Conservation (phyloP, 2,113 vertebrate species). For the Labeo rohita region DNA sequence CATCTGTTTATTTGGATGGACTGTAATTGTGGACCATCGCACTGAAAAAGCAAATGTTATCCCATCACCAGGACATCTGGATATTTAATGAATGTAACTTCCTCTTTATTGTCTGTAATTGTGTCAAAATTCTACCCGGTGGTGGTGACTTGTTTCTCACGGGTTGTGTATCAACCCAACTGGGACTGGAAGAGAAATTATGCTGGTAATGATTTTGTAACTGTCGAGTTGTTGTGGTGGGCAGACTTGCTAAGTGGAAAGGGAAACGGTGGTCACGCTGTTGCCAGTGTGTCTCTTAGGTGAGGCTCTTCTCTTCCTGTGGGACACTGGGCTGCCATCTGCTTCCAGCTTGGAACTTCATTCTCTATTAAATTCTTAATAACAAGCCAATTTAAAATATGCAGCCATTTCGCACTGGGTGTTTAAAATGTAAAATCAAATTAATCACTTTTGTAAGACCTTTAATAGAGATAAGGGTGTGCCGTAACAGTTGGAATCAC, state of each 20-base stretch:
- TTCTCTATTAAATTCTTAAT: slow-evolving; percentile 25
- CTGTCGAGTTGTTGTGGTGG: slow-evolving; percentile 24
- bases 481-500: background rate
- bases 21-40: background rate
- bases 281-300: slow-evolving; percentile 5
- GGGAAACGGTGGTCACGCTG: slow-evolving; percentile 16
- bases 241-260: slow-evolving; percentile 30
- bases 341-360: slow-evolving; percentile 25
- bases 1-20: slow-evolving; percentile 2
- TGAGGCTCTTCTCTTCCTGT: slow-evolving; percentile 32
- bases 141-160: background rate
- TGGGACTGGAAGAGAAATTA: slow-evolving; percentile 24
- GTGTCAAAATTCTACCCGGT: background rate
- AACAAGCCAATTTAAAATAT: slow-evolving; percentile 15
- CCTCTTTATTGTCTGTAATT: background rate
- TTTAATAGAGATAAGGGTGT: background rate
- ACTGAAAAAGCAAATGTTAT: background rate
- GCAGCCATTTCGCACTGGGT: background rate
- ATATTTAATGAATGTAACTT: background rate
- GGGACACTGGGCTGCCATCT: slow-evolving; percentile 39
- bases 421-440: slow-evolving; percentile 1
- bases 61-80: background rate
- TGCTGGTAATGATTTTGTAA: slow-evolving; percentile 45
- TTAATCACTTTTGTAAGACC: background rate
- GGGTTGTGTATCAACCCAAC: background rate